phyloP scores from a whole-genome alignment of 2,888 invertebrate species.

The Orthonychiurus folsomi region DNA sequence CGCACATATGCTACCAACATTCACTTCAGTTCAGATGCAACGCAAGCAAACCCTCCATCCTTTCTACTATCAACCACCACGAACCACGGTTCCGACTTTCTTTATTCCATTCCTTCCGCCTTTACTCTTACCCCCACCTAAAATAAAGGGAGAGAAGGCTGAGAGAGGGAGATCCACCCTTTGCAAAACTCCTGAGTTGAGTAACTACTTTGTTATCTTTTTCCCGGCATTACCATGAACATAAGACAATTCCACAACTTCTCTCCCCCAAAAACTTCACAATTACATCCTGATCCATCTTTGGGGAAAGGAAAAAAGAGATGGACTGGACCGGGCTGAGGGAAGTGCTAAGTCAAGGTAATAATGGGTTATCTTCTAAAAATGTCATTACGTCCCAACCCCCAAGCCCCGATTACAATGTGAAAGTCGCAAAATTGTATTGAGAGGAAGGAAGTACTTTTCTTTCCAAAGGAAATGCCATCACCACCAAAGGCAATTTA shows the following conservation, averaged over 20 bases:
- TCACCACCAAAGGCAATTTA: not conserved
- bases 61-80: conserved; percentile 10
- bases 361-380: not conserved
- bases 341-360: not conserved
- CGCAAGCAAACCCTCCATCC: not conserved
- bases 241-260: conserved; percentile 2
- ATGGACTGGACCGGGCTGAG: not conserved
- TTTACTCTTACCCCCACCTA: not conserved
- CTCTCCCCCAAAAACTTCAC: conserved; percentile 2
- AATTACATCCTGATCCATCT: conserved; percentile 12
- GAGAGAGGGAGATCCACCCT: too few species aligned
- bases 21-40: conserved; percentile 8
- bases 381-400: too few species aligned
- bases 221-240: conserved; percentile 17
- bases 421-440: too few species aligned
- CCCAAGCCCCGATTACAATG: too few species aligned
- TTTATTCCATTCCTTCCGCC: not conserved
- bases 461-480: too few species aligned
- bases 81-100: conserved; percentile 3
- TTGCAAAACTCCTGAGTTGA: conserved; percentile 4
- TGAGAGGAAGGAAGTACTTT: too few species aligned
- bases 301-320: too few species aligned
- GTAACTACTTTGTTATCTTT: conserved; percentile 28
- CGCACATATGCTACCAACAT: conserved; percentile 39
- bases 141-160: too few species aligned